Conservation (phyloP, 2,113 vertebrate species). For the Lethenteron reissneri region DNA sequence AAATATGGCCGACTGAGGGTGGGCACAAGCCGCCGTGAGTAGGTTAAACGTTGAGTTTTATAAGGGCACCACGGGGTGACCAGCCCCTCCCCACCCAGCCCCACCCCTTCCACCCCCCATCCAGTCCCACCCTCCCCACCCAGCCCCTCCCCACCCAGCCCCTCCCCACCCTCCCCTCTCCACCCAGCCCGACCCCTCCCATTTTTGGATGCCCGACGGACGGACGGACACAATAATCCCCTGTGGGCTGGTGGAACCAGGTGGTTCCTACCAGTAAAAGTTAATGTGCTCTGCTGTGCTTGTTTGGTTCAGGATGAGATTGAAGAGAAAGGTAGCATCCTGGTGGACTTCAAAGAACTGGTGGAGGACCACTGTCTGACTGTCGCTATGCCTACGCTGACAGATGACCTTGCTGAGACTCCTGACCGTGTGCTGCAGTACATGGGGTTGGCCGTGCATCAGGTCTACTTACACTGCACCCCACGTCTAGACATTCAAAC, state of each 20-base stretch:
- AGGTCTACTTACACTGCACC: slow-evolving; percentile 27
- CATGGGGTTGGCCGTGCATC: slow-evolving; percentile 73
- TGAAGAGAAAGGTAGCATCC: slow-evolving; percentile 86
- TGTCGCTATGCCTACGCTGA: slow-evolving; percentile 27
- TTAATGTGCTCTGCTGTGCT: background rate
- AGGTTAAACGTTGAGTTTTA: too few species aligned
- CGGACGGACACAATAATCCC: background rate
- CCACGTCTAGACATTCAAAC: too few species aligned
- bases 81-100: too few species aligned
- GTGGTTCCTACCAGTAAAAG: background rate
- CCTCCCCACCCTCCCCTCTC: background rate
- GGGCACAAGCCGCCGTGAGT: too few species aligned
- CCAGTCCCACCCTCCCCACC: too few species aligned
- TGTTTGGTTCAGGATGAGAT: slow-evolving; percentile 64
- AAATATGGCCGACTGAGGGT: too few species aligned
- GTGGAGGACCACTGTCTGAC: slow-evolving; percentile 25
- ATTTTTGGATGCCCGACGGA: too few species aligned
- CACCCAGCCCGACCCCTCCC: background rate
- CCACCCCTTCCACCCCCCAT: too few species aligned
- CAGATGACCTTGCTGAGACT: slow-evolving; percentile 44
- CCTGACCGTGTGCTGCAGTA: slow-evolving; percentile 62
- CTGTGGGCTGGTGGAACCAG: background rate
- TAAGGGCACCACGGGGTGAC: too few species aligned
- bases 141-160: background rate
- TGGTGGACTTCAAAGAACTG: slow-evolving; percentile 76